phyloP scores from a whole-genome alignment of 2,113 vertebrate genomes.

The Poicephalus gulielmi region DNA sequence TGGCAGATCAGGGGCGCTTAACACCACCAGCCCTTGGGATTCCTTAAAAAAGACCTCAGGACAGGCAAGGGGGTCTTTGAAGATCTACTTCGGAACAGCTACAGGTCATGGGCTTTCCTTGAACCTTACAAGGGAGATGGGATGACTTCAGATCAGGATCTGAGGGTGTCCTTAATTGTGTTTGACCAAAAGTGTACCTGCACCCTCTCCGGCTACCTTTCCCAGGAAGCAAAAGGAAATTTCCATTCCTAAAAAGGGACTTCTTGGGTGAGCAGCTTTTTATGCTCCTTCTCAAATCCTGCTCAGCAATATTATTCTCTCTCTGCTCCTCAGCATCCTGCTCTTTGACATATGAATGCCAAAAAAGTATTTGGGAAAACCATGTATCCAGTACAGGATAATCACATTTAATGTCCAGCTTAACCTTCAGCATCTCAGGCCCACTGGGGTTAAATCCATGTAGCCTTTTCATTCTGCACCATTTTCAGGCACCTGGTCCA shows the following conservation, averaged over 20 bases:
- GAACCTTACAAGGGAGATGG: not conserved
- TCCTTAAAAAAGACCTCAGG: not conserved
- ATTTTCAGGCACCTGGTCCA: not conserved
- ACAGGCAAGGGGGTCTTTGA: rapidly evolving
- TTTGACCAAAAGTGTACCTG: not conserved
- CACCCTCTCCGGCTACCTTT: not conserved
- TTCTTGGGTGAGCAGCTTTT: not conserved
- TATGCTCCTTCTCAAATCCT: not conserved
- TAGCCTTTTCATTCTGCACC: not conserved
- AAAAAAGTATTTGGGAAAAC: not conserved
- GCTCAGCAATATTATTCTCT: not conserved
- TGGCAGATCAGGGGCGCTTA: not conserved
- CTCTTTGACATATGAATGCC: not conserved
- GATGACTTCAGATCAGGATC: not conserved
- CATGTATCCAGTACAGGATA: not conserved
- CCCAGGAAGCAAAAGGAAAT: not conserved
- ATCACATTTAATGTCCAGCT: not conserved
- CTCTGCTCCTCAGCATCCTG: not conserved
- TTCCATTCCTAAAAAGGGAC: not conserved
- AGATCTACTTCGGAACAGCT: not conserved
- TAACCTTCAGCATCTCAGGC: not conserved
- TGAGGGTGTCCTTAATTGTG: not conserved
- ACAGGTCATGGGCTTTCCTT: not conserved
- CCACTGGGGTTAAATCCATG: not conserved
- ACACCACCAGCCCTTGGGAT: not conserved